Percentiles rank a stretch among this genome's conserved stretches.
Evolutionary conservation across 2,113 vertebrate genomes (phyloP).

Genomic region (Porphyrio hochstetteri): DNA sequence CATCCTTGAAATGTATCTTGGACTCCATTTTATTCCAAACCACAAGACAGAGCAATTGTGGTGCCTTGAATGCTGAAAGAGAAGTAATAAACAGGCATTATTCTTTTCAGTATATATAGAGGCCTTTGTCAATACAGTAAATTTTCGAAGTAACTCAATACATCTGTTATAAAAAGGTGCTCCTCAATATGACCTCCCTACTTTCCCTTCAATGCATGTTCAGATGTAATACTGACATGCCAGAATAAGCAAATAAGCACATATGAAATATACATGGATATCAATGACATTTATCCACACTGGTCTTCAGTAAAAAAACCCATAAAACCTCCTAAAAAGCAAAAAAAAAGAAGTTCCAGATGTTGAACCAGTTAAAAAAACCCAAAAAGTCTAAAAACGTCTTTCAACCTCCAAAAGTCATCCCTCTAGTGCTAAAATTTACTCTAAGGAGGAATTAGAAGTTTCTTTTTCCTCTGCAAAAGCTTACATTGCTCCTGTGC

Average conservation of each 20-base stretch:
- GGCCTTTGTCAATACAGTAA: not conserved
- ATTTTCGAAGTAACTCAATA: not conserved
- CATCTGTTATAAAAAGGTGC: not conserved
- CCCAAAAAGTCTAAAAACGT: too few species aligned
- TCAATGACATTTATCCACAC: accelerated
- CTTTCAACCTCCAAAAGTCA: not conserved
- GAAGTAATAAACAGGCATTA: not conserved
- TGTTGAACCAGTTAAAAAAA: not conserved
- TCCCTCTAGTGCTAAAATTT: not conserved
- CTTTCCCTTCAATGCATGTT: not conserved
- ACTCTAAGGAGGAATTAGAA: not conserved
- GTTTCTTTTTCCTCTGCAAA: not conserved
- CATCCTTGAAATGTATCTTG: not conserved
- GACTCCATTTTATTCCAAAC: not conserved
- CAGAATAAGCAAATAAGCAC: not conserved
- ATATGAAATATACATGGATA: not conserved
- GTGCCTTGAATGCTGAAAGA: not conserved
- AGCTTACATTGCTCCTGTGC: not conserved
- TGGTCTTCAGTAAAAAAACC: not conserved
- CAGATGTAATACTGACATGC: not conserved
- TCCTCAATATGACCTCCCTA: not conserved
- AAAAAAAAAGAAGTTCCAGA: not conserved
- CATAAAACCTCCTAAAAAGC: accelerated
- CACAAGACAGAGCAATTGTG: not conserved
- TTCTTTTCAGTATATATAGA: not conserved